Conservation (phyloP, 2,797 vertebrate species). For the Momotus momota region DNA sequence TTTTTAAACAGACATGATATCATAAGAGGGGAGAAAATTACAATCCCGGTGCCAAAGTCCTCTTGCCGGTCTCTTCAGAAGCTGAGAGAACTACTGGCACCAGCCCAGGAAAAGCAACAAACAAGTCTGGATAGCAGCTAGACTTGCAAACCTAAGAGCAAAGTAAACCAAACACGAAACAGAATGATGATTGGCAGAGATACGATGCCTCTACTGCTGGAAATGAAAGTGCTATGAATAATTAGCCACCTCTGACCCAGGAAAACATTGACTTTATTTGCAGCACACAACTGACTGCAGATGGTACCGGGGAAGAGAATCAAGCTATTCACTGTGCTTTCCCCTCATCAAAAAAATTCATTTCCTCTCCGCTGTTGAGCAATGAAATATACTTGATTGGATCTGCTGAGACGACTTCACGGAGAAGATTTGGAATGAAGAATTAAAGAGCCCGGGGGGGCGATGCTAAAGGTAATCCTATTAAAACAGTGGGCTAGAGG, state of each 20-base stretch:
- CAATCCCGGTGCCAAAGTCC: neutral
- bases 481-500: neutral
- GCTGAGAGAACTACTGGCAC: neutral
- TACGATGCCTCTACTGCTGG: neutral
- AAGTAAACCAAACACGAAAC: neutral
- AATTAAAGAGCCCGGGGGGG: neutral
- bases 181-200: slow-evolving; percentile 19
- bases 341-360: slow-evolving; percentile 32
- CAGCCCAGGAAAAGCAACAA: neutral
- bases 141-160: neutral
- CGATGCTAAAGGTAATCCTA: slow-evolving; percentile 5
- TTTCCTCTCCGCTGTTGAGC: slow-evolving; percentile 52
- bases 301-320: neutral
- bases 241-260: slow-evolving; percentile 59
- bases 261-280: slow-evolving; percentile 22
- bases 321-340: slow-evolving; percentile 26
- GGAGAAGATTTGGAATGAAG: neutral
- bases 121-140: neutral
- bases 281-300: slow-evolving; percentile 42
- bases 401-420: slow-evolving; percentile 2
- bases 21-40: neutral
- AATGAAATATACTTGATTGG: slow-evolving; percentile 32
- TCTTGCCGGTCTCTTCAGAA: neutral
- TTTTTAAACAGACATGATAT: neutral
- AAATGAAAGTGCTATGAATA: slow-evolving; percentile 56